Percentiles rank a stretch among this genome's conserved stretches.
Conservation (phyloP, 1,140 invertebrate species). For the Mactra quadrangularis region DNA sequence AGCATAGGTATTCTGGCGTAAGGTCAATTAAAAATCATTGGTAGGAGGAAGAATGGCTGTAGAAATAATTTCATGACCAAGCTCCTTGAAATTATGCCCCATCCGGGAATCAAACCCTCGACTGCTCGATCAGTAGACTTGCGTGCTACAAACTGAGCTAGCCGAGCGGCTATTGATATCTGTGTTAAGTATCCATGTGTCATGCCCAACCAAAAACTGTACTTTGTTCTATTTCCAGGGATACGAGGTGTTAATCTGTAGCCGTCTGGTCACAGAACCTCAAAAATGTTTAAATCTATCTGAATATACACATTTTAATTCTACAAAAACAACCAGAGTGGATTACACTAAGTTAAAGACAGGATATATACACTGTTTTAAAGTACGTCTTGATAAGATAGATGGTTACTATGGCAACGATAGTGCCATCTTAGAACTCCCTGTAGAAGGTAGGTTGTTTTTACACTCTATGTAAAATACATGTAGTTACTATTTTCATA, state of each 20-base stretch:
- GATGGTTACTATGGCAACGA: constrained; percentile 43
- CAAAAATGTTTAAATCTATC: background rate
- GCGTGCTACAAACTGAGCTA: background rate
- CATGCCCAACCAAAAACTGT: too few species aligned
- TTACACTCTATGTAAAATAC: too few species aligned
- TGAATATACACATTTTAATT: background rate
- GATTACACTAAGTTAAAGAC: background rate
- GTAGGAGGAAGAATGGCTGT: too few species aligned
- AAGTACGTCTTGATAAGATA: constrained; percentile 22
- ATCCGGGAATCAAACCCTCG: too few species aligned
- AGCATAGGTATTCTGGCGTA: too few species aligned
- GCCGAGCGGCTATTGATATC: too few species aligned
- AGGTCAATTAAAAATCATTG: too few species aligned
- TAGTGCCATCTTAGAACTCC: background rate
- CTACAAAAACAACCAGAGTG: background rate
- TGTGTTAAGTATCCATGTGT: too few species aligned
- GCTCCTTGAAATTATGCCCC: too few species aligned
- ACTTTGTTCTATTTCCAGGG: constrained; percentile 1
- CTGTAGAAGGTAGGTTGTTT: constrained; percentile 9
- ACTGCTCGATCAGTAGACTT: too few species aligned
- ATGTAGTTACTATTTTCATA: too few species aligned
- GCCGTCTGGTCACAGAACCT: background rate
- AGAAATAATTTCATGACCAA: too few species aligned
- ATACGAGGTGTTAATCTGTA: constrained; percentile 48
- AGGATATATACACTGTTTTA: constrained; percentile 29